These are phyloP conservation scores for Chydorus sphaericus DNA, from an alignment of 2,888 invertebrate species.

Conservation along the genomic window DNA sequence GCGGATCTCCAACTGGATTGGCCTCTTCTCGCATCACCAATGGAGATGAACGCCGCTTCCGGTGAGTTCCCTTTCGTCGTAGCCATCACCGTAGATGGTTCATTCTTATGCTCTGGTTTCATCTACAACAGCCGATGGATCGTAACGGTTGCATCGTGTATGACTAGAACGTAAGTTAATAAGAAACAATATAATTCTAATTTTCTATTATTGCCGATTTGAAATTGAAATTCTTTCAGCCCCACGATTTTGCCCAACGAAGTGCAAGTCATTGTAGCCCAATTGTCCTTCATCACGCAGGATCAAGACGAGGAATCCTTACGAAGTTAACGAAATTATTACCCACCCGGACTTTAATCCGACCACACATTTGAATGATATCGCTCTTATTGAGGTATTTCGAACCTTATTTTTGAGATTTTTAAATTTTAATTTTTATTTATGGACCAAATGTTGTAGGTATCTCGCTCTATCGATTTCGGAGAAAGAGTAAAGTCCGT, in stretches of 20 bases:
- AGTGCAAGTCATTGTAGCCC: background rate
- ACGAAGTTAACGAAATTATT: too few species aligned
- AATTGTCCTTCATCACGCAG: background rate
- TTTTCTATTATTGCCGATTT: background rate
- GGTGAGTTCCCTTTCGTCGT: background rate
- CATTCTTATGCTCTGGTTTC: background rate
- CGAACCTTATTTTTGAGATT: background rate
- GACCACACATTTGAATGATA: too few species aligned
- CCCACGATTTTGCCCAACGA: background rate
- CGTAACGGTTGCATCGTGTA: background rate
- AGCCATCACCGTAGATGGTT: background rate
- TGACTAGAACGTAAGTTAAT: background rate
- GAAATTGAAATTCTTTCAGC: background rate
- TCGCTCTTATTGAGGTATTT: background rate
- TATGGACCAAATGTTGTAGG: background rate
- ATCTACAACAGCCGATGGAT: background rate
- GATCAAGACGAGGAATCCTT: background rate
- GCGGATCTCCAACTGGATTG: too few species aligned
- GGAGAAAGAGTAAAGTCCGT: background rate
- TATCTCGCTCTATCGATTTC: background rate
- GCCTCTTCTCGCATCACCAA: too few species aligned
- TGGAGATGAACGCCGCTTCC: too few species aligned
- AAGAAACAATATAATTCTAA: background rate
- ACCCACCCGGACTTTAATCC: background rate
- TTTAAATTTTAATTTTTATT: background rate